These are phyloP conservation scores for Pollenia amentaria DNA, from an alignment of 2,888 invertebrate species.

Conservation along the genomic window DNA sequence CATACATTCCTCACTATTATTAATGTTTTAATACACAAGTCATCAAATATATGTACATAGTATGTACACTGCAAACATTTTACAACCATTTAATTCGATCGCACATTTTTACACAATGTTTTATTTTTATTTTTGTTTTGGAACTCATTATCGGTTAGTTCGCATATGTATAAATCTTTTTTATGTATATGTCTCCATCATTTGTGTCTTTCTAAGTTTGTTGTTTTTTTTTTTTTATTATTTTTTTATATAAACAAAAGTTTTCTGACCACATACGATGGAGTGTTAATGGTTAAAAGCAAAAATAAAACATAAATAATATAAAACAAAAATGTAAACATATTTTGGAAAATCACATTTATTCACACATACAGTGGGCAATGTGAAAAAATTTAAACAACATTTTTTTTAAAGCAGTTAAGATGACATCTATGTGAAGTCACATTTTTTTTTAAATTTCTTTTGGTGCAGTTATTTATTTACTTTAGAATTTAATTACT, in stretches of 20 bases:
- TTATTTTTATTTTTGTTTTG: not conserved
- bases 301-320: conserved; percentile 7
- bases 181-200: not conserved
- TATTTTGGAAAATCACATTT: not conserved
- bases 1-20: too few species aligned
- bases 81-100: too few species aligned
- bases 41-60: too few species aligned
- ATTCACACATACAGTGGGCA: conserved; percentile 1
- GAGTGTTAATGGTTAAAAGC: conserved; percentile 42
- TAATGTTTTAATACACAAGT: too few species aligned
- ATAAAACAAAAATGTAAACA: conserved; percentile 2
- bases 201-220: not conserved
- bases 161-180: too few species aligned
- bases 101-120: not conserved
- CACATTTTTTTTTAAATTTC: too few species aligned
- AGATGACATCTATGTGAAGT: too few species aligned
- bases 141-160: not conserved
- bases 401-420: too few species aligned
- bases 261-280: conserved; percentile 47
- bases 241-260: conserved; percentile 38
- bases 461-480: too few species aligned
- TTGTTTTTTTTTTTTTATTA: conserved; percentile 36
- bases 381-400: too few species aligned
- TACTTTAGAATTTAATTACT: not conserved
- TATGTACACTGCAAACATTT: too few species aligned